Evolutionary conservation across 2,797 vertebrate genomes (phyloP).

Genomic region (Ceyx erithaca): DNA sequence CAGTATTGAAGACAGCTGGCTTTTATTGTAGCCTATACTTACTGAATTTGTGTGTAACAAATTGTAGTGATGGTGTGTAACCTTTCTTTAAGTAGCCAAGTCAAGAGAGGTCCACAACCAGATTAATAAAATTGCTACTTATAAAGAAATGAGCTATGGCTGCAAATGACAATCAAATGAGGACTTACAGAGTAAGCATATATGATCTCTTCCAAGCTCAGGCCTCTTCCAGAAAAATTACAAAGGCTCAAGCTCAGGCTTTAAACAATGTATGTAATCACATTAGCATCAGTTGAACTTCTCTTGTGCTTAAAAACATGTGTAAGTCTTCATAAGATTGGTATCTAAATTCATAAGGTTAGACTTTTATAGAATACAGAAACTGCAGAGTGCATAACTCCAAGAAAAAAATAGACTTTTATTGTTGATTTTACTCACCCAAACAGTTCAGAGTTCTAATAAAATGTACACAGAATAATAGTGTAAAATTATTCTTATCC

Average conservation of each 20-base stretch:
- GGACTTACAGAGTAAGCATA: not conserved
- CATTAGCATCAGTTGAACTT: not conserved
- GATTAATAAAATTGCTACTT: not conserved
- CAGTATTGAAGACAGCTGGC: not conserved
- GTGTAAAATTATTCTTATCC: conserved; percentile 68
- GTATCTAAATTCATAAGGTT: conserved; percentile 49
- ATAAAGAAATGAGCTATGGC: not conserved
- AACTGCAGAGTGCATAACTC: not conserved
- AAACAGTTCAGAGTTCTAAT: conserved; percentile 64
- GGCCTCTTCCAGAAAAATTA: not conserved
- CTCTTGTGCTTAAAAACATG: not conserved
- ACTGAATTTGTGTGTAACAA: not conserved
- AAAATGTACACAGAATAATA: conserved; percentile 64
- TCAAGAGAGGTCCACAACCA: conserved; percentile 24
- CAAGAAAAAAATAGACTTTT: conserved; percentile 9
- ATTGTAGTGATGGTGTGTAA: conserved; percentile 30
- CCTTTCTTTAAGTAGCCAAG: conserved; percentile 56
- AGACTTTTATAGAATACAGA: conserved; percentile 56
- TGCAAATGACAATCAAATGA: not conserved
- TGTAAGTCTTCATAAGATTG: not conserved
- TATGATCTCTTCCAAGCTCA: not conserved
- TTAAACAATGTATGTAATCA: not conserved
- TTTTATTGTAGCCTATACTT: not conserved
- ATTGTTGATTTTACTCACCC: conserved; percentile 7
- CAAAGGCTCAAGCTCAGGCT: not conserved